phyloP scores from a whole-genome alignment of 2,888 invertebrate genomes.

The Alitta virens region DNA sequence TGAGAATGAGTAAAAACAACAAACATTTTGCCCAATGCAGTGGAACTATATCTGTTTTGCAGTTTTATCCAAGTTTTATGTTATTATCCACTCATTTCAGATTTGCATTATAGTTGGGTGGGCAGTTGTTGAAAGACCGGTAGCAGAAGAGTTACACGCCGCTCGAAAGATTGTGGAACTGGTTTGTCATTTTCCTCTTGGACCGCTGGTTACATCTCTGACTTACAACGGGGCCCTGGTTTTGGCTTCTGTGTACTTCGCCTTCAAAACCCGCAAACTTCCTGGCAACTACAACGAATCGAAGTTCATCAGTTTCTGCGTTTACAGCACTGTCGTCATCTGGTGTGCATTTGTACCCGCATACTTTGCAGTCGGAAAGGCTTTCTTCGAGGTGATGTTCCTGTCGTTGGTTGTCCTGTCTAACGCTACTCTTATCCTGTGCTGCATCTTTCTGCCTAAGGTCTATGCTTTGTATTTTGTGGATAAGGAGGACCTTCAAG shows the following conservation, averaged over 20 bases:
- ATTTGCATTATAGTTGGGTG: slow-evolving; percentile 14
- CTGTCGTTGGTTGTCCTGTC: slow-evolving; percentile 31
- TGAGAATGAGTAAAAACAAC: no score
- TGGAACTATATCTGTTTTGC: no score
- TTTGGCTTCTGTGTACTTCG: slow-evolving; percentile 36
- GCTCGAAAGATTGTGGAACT: slow-evolving; percentile 27
- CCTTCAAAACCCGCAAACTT: slow-evolving; percentile 44
- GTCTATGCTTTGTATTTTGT: slow-evolving; percentile 28
- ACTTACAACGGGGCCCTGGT: slow-evolving; percentile 39
- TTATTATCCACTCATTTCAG: slow-evolving; percentile 25
- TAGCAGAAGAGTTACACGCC: slow-evolving; percentile 7
- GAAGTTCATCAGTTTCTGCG: slow-evolving; percentile 42
- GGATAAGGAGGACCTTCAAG: slow-evolving; percentile 4
- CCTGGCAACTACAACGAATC: slow-evolving; percentile 51
- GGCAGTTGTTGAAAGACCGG: slow-evolving; percentile 21
- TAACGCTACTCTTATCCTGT: slow-evolving; percentile 31
- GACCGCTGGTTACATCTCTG: slow-evolving; percentile 29
- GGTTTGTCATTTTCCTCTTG: slow-evolving; percentile 29
- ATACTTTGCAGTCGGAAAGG: slow-evolving; percentile 8
- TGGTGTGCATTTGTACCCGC: slow-evolving; percentile 11
- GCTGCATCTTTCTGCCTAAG: slow-evolving; percentile 32
- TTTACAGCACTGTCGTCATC: slow-evolving; percentile 35
- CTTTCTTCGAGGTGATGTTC: slow-evolving; percentile 24
- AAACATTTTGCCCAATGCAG: no score
- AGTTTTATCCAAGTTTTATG: no score